Conservation (phyloP, 2,113 vertebrate genomes). For the Macroglossus sobrinus region DNA sequence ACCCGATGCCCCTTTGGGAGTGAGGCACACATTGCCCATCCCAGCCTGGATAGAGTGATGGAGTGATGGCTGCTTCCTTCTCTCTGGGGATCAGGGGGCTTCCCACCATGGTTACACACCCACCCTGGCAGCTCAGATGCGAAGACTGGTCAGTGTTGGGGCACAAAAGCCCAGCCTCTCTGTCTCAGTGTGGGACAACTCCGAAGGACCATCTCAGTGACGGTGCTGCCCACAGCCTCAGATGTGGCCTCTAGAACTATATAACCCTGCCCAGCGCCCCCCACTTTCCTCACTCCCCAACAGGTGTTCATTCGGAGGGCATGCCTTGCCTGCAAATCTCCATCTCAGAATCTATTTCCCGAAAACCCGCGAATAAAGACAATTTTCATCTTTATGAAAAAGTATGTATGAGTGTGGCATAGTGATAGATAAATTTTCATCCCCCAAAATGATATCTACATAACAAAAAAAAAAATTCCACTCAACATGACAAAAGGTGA, state of each 20-base stretch:
- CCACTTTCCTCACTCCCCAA: not conserved
- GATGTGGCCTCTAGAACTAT: not conserved
- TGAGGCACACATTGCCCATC: not conserved
- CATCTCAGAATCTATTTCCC: not conserved
- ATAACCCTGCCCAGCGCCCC: too few relatives aligned
- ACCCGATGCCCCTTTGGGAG: not conserved
- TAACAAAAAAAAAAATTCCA: slow-evolving; percentile 70
- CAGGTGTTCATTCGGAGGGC: not conserved
- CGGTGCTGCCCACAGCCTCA: not conserved
- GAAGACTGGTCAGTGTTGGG: not conserved
- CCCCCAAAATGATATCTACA: slow-evolving; percentile 81
- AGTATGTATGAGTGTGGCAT: not conserved
- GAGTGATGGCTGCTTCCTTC: not conserved
- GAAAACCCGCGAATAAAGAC: not conserved
- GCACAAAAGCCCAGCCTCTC: not conserved
- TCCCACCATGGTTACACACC: not conserved
- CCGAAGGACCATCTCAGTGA: not conserved
- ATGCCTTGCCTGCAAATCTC: rapidly evolving
- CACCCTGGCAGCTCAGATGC: not conserved
- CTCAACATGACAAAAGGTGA: slow-evolving; percentile 71
- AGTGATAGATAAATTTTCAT: slow-evolving; percentile 73
- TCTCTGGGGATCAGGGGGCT: not conserved
- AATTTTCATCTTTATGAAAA: not conserved
- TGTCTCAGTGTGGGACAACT: not conserved
- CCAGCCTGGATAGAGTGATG: too few relatives aligned